Evolutionary conservation across 2,113 vertebrate species (phyloP).

Genomic region (Cyphomyrus discorhynchus): DNA sequence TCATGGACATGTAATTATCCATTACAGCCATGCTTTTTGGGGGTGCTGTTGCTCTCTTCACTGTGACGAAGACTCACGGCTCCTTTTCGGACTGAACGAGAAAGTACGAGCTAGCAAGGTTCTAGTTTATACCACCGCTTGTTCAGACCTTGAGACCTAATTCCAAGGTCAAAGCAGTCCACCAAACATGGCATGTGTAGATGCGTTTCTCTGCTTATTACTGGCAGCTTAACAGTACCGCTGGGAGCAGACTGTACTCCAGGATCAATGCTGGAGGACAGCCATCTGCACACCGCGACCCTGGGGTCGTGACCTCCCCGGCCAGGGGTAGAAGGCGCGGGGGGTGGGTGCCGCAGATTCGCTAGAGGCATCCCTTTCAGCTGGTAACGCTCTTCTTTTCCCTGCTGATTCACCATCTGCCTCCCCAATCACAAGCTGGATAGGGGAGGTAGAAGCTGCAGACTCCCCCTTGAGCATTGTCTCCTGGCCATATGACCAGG

Average conservation of each 20-base stretch:
- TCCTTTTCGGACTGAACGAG: not conserved
- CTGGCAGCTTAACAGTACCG: not conserved
- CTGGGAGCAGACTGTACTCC: not conserved
- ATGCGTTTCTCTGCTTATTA: not conserved
- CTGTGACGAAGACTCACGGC: not conserved
- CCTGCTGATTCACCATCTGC: conserved; percentile 51
- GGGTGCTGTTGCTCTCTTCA: conserved; percentile 4
- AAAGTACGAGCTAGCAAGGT: not conserved
- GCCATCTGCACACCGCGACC: conserved; percentile 11
- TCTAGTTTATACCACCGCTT: not conserved
- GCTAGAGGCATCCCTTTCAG: conserved; percentile 30
- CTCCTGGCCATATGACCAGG: not conserved
- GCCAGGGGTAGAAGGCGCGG: conserved; percentile 43
- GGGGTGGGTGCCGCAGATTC: conserved; percentile 28
- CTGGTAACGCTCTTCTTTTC: conserved; percentile 37
- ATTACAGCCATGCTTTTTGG: not conserved
- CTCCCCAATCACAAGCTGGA: conserved; percentile 46
- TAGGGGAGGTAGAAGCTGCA: not conserved
- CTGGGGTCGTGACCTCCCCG: conserved; percentile 26
- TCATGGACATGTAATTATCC: not conserved
- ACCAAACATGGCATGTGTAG: not conserved
- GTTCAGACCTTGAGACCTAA: not conserved
- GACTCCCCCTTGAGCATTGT: not conserved
- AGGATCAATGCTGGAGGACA: not conserved
- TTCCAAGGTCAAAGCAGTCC: not conserved